Evolutionary conservation across 2,888 invertebrate genomes (phyloP).

Genomic region (Dryobota labecula): DNA sequence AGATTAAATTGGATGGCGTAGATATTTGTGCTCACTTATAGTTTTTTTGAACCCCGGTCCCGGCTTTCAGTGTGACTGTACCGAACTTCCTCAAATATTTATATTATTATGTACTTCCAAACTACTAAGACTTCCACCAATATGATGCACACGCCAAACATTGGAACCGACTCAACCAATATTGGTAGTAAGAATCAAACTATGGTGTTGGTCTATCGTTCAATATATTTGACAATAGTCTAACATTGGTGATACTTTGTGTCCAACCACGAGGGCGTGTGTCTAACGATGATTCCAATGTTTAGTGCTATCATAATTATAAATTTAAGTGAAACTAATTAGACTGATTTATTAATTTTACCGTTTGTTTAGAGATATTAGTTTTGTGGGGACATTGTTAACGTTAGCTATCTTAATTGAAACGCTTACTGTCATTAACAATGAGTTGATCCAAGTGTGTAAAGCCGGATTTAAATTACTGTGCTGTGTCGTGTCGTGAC

Average conservation of each 20-base stretch:
- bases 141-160: conserved; percentile 20
- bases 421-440: neutral
- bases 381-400: conserved; percentile 15
- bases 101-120: conserved; percentile 50
- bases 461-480: too few relatives aligned
- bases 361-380: conserved; percentile 61
- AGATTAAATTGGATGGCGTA: neutral
- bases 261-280: neutral
- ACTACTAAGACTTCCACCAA: conserved; percentile 48
- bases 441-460: conserved; percentile 1
- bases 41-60: neutral
- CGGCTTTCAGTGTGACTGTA: conserved; percentile 6
- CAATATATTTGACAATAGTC: neutral
- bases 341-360: conserved; percentile 83
- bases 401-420: neutral
- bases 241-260: neutral
- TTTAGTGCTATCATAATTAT: conserved; percentile 65
- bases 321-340: conserved; percentile 80
- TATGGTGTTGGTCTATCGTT: neutral
- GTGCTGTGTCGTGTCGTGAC: too few relatives aligned
- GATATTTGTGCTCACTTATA: neutral
- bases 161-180: conserved; percentile 18
- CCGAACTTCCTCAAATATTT: conserved; percentile 27
- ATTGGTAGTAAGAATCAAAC: neutral
- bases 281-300: conserved; percentile 28